These are phyloP conservation scores for Tipula lateralis DNA, from an alignment of 2,888 invertebrate genomes.

Conservation along the genomic window DNA sequence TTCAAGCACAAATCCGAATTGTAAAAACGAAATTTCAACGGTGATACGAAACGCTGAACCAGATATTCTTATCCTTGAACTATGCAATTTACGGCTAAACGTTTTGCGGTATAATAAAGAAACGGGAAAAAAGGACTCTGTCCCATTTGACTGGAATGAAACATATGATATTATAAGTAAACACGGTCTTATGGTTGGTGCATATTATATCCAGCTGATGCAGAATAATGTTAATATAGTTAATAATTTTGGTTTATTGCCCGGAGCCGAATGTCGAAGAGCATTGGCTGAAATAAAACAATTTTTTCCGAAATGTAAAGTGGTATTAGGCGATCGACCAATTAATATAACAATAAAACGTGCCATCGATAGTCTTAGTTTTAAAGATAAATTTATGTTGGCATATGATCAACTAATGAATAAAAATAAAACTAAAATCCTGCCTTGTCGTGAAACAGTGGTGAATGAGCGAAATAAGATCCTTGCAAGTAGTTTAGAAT, in stretches of 20 bases:
- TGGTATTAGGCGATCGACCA: constrained; percentile 85
- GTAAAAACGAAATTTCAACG: constrained; percentile 83
- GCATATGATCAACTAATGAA: constrained; percentile 2
- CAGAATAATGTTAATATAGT: constrained; percentile 90
- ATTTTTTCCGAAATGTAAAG: constrained; percentile 59
- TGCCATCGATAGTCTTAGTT: constrained; percentile 72
- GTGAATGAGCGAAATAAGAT: constrained; percentile 86
- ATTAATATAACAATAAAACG: constrained; percentile 82
- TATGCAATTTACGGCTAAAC: constrained; percentile 78
- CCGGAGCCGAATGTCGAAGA: constrained; percentile 89
- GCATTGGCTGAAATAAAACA: constrained; percentile 72
- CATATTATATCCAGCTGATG: constrained; percentile 77
- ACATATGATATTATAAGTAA: constrained; percentile 74
- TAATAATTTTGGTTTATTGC: constrained; percentile 88
- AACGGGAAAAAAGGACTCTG: constrained; percentile 58
- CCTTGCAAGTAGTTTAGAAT: constrained; percentile 75
- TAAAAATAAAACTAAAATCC: neutral
- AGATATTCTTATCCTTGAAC: constrained; percentile 82
- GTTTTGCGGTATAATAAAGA: constrained; percentile 84
- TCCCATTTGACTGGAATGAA: constrained; percentile 49
- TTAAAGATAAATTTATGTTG: constrained; percentile 69
- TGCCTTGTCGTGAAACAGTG: constrained; percentile 57
- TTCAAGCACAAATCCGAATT: constrained; percentile 88
- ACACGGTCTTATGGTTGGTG: constrained; percentile 52
- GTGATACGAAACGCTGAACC: constrained; percentile 47